These are phyloP conservation scores for Hetaerina americana DNA, from an alignment of 1,140 invertebrate genomes.

Conservation along the genomic window DNA sequence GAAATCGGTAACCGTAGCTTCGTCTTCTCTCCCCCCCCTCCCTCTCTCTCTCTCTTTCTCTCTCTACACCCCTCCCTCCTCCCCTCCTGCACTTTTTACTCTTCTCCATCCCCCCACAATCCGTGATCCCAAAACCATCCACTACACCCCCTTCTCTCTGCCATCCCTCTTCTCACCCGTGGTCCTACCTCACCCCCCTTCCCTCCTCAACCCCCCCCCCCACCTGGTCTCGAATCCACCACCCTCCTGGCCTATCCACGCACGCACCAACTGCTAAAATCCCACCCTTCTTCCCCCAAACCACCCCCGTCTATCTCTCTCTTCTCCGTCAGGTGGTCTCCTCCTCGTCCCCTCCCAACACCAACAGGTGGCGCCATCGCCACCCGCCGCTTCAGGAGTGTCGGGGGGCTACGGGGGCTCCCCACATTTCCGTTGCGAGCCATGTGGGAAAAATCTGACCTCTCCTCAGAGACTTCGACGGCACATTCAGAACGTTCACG, in stretches of 20 bases:
- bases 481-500: slow-evolving; percentile 77
- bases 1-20: background rate
- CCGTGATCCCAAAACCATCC: too few relatives aligned
- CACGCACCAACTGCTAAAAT: too few relatives aligned
- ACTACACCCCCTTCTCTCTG: too few relatives aligned
- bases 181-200: background rate
- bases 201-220: background rate
- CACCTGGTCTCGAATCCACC: too few relatives aligned
- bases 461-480: slow-evolving; percentile 69
- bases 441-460: slow-evolving; percentile 75
- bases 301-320: slow-evolving; percentile 7
- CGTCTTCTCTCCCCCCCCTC: background rate
- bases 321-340: slow-evolving; percentile 6
- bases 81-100: background rate
- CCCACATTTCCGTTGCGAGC: slow-evolving; percentile 72
- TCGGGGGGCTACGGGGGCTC: slow-evolving; percentile 39
- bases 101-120: background rate
- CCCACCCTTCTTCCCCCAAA: background rate
- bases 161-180: too few relatives aligned
- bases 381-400: slow-evolving; percentile 13
- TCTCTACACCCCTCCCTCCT: too few relatives aligned
- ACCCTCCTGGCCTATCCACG: too few relatives aligned
- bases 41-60: background rate
- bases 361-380: background rate
- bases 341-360: background rate